Percentiles rank a stretch among this genome's conserved stretches.
Evolutionary conservation across 2,797 vertebrate species (phyloP).

Genomic region (Lacerta bilineata): DNA sequence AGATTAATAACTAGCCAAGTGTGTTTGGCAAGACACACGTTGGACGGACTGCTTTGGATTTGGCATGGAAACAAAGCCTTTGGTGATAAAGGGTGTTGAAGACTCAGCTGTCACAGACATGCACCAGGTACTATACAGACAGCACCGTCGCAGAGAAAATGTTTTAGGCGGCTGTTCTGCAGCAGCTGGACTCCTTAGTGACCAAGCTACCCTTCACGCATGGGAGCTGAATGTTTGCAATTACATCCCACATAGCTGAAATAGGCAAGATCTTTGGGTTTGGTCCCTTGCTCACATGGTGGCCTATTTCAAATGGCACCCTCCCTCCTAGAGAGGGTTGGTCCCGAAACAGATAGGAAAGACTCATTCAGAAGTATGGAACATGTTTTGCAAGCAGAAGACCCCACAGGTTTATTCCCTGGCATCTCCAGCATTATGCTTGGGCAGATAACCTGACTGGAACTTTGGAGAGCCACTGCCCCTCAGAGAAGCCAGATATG

Average conservation of each 20-base stretch:
- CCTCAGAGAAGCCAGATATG: neutral
- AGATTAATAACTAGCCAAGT: constrained; percentile 10
- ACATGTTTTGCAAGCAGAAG: neutral
- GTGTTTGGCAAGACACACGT: neutral
- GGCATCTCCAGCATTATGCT: neutral
- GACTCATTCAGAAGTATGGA: neutral
- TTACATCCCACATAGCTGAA: neutral
- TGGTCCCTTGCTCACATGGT: too few species aligned
- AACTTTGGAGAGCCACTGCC: neutral
- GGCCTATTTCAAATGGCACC: neutral
- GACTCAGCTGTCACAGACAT: neutral
- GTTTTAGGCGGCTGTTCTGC: neutral
- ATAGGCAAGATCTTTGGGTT: too few species aligned
- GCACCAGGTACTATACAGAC: neutral
- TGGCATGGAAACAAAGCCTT: neutral
- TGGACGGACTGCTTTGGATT: constrained; percentile 1
- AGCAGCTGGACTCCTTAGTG: neutral
- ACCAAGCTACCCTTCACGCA: neutral
- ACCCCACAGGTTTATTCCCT: neutral
- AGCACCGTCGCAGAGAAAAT: neutral
- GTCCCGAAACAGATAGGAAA: neutral
- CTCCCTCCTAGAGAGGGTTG: neutral
- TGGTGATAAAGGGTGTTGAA: neutral
- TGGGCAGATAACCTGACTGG: neutral
- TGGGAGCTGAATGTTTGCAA: neutral